Base-by-base conservation (phyloP, 1,140 invertebrate genomes). In the Stenopsyche tienmushanensis region DNA sequence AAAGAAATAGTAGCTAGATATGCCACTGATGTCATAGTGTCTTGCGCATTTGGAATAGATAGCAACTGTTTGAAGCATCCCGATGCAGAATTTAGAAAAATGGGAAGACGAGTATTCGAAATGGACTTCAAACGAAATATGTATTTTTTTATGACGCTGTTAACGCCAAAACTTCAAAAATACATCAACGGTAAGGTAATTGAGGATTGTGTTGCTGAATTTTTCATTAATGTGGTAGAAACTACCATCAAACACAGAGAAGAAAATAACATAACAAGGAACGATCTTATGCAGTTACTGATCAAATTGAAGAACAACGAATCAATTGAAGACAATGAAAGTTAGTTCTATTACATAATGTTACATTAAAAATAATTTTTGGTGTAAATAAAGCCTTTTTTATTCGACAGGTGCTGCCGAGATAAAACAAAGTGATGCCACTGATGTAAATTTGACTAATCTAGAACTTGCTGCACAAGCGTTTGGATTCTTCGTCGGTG, bases 401-500 rank as follows among this genome's bases (percentile, higher is more conserved):
- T 45, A 44, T n/a, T 69, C 66, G n/a, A 69, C 72, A 34, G 74
- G 72, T 23, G 70, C 74, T 41, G 77, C 81, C 71, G 81, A 76
- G 34, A 78, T 69, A 7, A 66, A 69, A 49, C 42, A 66, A 17
- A 71, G 74, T 34, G 72, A 73, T 17, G 66, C 60, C 1, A 69
- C 70, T 0, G 72, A 75, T 25, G 67, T 72, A 53, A 71, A 74
- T 24, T 68, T 76, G 60, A 73, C 71, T 24, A 24, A 73, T 0
- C 54, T 71, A 1, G 66, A 75, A 54, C 72, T 84, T 0, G 75
- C 76, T 1, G 80, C 80, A 0, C 80, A 85, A 72, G 72, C 77
- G 0, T 82, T 82, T 50, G 66, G 84, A 0, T 84, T 86, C 57
- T 83, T 84, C 52, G 65, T 80, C 2, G 86, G 83, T 49, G 78